phyloP scores from a whole-genome alignment of 2,888 invertebrate genomes.

The Drosophila melanosoma region DNA sequence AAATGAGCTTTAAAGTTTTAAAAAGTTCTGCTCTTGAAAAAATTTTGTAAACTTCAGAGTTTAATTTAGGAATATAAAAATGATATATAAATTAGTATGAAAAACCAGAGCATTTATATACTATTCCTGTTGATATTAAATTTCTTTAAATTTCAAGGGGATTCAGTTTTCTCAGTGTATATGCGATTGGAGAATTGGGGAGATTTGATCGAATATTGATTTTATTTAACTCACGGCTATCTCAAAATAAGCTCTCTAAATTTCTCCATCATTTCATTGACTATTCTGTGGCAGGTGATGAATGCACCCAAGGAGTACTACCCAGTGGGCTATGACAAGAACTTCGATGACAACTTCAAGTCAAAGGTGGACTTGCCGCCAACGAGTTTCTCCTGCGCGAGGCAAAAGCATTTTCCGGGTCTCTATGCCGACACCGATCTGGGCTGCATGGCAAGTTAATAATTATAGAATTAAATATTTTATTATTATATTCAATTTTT shows the following conservation, averaged over 20 bases:
- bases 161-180: background rate
- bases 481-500: background rate
- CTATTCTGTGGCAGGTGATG: constrained; percentile 88
- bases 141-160: background rate
- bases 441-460: constrained; percentile 92
- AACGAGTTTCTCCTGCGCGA: constrained; percentile 93
- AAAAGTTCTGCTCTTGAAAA: too few species aligned
- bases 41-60: too few species aligned
- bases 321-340: constrained; percentile 94
- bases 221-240: background rate
- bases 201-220: background rate
- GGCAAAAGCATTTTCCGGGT: constrained; percentile 96
- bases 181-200: accelerated
- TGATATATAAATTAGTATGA: too few species aligned
- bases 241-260: background rate
- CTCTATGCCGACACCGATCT: constrained; percentile 94
- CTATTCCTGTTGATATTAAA: too few species aligned
- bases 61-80: too few species aligned
- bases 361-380: constrained; percentile 93
- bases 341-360: constrained; percentile 94
- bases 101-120: too few species aligned
- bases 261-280: background rate
- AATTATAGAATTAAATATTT: background rate
- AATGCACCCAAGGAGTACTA: constrained; percentile 95
- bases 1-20: too few species aligned